Percentiles rank a stretch among this genome's conserved stretches.
phyloP scores from a whole-genome alignment of 2,113 vertebrate genomes.

The Pteronura brasiliensis region DNA sequence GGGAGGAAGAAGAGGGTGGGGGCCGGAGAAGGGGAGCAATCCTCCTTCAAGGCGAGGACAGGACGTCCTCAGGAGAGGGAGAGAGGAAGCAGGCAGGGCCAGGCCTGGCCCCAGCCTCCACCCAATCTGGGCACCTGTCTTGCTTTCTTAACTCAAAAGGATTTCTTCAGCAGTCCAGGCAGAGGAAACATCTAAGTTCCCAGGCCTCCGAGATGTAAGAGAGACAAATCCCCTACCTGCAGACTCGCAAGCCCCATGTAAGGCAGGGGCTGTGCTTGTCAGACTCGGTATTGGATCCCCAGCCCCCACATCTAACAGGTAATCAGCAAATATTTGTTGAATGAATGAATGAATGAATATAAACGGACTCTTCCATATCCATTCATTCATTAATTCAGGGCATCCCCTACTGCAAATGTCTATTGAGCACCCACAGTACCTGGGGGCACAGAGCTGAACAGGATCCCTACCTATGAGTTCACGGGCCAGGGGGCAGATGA shows the following conservation, averaged over 20 bases:
- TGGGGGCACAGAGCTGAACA: background rate
- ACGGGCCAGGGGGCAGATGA: background rate
- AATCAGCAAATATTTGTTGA: background rate
- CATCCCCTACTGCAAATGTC: background rate
- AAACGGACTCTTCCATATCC: background rate
- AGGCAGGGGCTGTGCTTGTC: background rate
- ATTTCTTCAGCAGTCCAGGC: background rate
- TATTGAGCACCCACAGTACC: background rate
- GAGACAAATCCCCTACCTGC: background rate
- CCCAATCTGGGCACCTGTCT: background rate
- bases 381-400: background rate
- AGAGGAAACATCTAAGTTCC: background rate
- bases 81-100: accelerated
- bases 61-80: background rate
- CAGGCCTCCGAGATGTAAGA: background rate
- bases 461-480: background rate
- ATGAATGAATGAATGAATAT: background rate
- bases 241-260: accelerated
- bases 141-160: background rate
- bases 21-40: background rate
- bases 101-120: background rate
- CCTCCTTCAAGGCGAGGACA: background rate
- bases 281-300: background rate
- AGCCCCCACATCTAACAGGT: background rate
- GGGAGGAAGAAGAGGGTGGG: too few species aligned